Evolutionary conservation across 2,797 vertebrate genomes (phyloP).

Genomic region (Mionectes olivaceus): DNA sequence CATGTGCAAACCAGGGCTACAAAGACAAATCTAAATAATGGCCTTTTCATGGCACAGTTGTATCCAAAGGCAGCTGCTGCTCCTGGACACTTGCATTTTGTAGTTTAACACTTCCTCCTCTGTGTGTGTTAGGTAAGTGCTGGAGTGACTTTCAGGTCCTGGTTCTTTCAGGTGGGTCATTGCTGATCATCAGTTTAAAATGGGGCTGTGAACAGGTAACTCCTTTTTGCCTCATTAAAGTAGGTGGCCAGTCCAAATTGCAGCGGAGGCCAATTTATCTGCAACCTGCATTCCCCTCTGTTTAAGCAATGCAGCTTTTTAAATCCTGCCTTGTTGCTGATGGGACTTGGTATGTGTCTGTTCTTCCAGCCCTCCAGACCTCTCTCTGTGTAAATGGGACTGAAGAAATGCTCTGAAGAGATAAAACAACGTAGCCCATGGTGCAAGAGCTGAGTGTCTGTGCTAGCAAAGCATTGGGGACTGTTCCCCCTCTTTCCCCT

Average conservation of each 20-base stretch:
- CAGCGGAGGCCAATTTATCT: neutral
- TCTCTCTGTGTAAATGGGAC: neutral
- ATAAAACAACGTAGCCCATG: neutral
- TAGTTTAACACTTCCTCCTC: neutral
- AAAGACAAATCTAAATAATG: neutral
- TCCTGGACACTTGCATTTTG: neutral
- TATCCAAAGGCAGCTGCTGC: neutral
- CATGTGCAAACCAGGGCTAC: neutral
- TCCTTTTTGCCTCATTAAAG: neutral
- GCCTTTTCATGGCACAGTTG: neutral
- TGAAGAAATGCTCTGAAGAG: neutral
- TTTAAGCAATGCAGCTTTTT: neutral
- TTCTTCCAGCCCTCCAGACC: neutral
- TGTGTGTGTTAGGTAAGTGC: neutral
- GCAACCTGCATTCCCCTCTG: neutral
- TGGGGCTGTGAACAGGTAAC: neutral
- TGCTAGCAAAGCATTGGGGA: fast-evolving
- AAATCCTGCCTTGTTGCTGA: neutral
- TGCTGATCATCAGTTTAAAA: constrained; percentile 4
- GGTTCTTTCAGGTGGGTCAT: neutral
- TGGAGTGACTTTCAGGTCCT: neutral
- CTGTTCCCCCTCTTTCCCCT: neutral
- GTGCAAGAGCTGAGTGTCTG: neutral
- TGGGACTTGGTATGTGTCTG: neutral
- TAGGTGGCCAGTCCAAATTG: neutral